These are phyloP conservation scores for Hipparchia semele DNA, from an alignment of 2,888 invertebrate genomes.

Conservation along the genomic window DNA sequence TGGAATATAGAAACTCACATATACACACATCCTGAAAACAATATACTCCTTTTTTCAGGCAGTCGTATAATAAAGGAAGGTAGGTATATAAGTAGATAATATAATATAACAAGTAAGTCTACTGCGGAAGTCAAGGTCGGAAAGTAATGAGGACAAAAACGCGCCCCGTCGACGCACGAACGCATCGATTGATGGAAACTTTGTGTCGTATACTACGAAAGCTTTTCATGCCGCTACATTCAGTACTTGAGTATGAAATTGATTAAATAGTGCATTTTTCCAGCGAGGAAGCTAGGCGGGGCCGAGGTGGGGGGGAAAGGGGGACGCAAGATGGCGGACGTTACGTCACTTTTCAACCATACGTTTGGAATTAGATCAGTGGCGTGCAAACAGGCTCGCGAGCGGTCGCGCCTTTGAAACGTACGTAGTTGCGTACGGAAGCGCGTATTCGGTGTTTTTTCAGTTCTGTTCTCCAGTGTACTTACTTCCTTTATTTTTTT, in stretches of 20 bases:
- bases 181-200: constrained; percentile 30
- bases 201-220: constrained; percentile 37
- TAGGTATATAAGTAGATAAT: neutral
- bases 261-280: constrained; percentile 76
- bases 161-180: neutral
- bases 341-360: constrained; percentile 79
- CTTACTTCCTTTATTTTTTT: constrained; percentile 35
- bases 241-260: constrained; percentile 67
- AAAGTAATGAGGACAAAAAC: neutral
- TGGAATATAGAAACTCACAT: too few relatives aligned
- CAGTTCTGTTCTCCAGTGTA: constrained; percentile 49
- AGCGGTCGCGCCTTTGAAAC: constrained; percentile 45
- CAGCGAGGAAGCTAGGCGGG: constrained; percentile 64
- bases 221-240: constrained; percentile 46
- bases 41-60: too few relatives aligned
- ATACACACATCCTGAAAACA: too few relatives aligned
- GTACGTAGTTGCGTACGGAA: constrained; percentile 24
- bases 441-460: constrained; percentile 55
- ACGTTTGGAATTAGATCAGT: constrained; percentile 79
- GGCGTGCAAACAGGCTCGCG: constrained; percentile 59
- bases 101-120: neutral
- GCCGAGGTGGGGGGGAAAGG: constrained; percentile 54
- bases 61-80: too few relatives aligned
- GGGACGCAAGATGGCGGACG: constrained; percentile 71
- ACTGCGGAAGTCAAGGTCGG: neutral